Evolutionary conservation across 2,888 invertebrate species (phyloP), one percentile per base, ranked within the genome.

Genomic region (Tetranychus truncatus): DNA sequence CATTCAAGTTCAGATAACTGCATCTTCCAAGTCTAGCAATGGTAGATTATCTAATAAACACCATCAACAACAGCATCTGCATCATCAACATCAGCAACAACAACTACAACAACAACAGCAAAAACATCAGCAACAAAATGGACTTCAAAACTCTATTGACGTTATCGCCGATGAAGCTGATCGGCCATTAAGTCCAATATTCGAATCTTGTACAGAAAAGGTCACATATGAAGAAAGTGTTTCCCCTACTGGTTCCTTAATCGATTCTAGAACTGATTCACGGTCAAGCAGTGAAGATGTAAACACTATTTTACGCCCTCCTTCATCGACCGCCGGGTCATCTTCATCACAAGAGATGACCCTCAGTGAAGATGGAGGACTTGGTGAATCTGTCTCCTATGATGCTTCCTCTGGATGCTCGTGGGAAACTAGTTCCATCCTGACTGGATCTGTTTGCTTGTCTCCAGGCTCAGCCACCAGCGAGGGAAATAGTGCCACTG

Each of bases 1-100:
- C 69, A 69, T 69, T 69, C 69, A 69, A 69, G 69, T 69, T 24
- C 69, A 24, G 20, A 69, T 69, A 69, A 69, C 69, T 20, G 20
- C 69, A 20, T 69, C 69, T 24, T 69, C 34, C 18, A 69, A 20
- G 20, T 9, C 15, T 15, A 55, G 15, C 55, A 55, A 7, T 55
- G 55, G 55, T 8, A 9, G 55, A 5, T 55, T 55, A 55, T 15
- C 55, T 15, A 55, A 15, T 55, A 55, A 55, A 55, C 55, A 55
- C 6, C 9, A 55, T 55, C 15, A 55, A 9, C 55, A 55, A 15
- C 55, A 55, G 34, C 34, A 34, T 34, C 34, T 24, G 2, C 24
- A 24, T 24, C 24, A 34, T 3, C 34, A 34, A 4, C 34, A 34
- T 5, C 34, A 34, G 5, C 34, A 34, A 34, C 3, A 34, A 34